phyloP scores from a whole-genome alignment of 2,797 vertebrate genomes.

The Eulemur coronatus region DNA sequence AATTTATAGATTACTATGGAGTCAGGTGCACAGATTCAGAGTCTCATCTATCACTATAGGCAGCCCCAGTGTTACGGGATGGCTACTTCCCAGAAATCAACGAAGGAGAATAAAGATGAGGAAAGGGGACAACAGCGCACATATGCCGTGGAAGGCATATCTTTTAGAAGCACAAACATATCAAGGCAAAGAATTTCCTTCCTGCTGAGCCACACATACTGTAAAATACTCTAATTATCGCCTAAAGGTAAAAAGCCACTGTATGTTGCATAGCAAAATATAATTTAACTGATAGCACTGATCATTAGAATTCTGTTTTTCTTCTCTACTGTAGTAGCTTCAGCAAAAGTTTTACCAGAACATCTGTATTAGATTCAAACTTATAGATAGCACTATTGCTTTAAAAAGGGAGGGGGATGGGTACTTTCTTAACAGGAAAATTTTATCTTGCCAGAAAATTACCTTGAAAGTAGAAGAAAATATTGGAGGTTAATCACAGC shows the following conservation, averaged over 20 bases:
- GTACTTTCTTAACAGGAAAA: not conserved
- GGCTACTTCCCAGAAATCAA: slow-evolving; percentile 79
- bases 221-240: slow-evolving; percentile 72
- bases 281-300: not conserved
- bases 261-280: not conserved
- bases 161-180: slow-evolving; percentile 68
- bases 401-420: not conserved
- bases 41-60: slow-evolving; percentile 81
- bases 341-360: not conserved
- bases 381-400: not conserved
- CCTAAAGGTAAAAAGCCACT: not conserved
- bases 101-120: slow-evolving; percentile 72
- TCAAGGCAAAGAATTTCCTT: slow-evolving; percentile 63
- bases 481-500: not conserved
- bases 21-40: slow-evolving; percentile 82
- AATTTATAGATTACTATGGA: slow-evolving; percentile 82
- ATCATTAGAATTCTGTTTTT: not conserved
- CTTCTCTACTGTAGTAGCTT: not conserved
- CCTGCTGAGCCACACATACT: slow-evolving; percentile 63
- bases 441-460: slow-evolving; percentile 37
- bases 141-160: slow-evolving; percentile 58
- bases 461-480: slow-evolving; percentile 39
- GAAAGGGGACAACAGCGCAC: slow-evolving; percentile 63
- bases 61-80: slow-evolving; percentile 78
- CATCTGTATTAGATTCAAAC: not conserved